Percentiles rank a stretch among this genome's conserved stretches.
Conservation (phyloP, 2,113 vertebrate species). For the Sphaerodactylus townsendi region DNA sequence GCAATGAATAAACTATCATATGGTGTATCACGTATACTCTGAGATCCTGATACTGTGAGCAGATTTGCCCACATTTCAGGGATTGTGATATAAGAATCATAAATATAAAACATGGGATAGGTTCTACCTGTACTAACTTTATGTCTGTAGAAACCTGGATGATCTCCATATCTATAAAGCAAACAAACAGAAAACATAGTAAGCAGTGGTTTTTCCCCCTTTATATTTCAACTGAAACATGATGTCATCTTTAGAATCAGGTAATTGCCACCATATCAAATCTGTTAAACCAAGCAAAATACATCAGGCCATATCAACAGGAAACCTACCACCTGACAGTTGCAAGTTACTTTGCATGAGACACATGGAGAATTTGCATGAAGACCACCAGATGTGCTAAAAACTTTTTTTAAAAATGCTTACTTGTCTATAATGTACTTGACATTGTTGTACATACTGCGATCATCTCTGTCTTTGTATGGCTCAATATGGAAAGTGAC, state of each 20-base stretch:
- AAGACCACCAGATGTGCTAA: not conserved
- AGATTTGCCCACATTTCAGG: conserved; percentile 90
- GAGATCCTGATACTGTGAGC: conserved; percentile 82
- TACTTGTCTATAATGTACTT: conserved; percentile 95
- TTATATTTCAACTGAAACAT: not conserved
- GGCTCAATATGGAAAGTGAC: conserved; percentile 96
- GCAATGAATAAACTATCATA: conserved; percentile 92
- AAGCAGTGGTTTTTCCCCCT: conserved; percentile 14
- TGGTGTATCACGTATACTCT: conserved; percentile 84
- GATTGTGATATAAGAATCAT: conserved; percentile 93
- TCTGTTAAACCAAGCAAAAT: not conserved
- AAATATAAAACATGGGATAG: conserved; percentile 94
- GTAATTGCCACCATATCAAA: not conserved
- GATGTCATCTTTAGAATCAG: conserved; percentile 42
- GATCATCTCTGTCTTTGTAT: conserved; percentile 90
- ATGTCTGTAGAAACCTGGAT: conserved; percentile 93
- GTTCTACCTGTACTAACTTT: conserved; percentile 82
- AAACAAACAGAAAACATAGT: conserved; percentile 44
- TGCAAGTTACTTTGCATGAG: not conserved
- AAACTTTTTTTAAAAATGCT: conserved; percentile 61
- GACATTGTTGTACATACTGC: conserved; percentile 87
- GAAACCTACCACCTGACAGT: not conserved
- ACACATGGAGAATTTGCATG: not conserved
- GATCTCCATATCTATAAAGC: conserved; percentile 86
- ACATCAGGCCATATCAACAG: not conserved